Evolutionary conservation across 2,797 vertebrate genomes (phyloP).

Genomic region (Eurystomus glaucurus): DNA sequence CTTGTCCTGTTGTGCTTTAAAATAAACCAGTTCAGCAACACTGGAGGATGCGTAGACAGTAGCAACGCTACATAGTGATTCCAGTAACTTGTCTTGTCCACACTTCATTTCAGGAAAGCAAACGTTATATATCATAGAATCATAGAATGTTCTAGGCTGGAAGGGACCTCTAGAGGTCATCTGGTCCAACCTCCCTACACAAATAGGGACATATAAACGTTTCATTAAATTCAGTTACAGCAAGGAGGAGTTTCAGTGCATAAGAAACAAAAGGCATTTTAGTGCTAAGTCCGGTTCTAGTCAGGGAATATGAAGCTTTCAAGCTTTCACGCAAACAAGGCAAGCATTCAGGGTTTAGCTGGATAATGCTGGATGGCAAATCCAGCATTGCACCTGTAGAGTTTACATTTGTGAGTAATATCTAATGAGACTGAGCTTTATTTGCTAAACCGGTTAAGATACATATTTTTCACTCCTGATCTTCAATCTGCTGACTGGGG

Average conservation of each 20-base stretch:
- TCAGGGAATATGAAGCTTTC: not conserved
- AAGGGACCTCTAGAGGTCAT: too few species aligned
- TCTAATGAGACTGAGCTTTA: not conserved
- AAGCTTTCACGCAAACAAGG: not conserved
- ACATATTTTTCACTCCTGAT: not conserved
- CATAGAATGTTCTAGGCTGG: too few species aligned
- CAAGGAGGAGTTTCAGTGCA: not conserved
- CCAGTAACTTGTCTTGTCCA: not conserved
- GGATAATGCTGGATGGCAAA: not conserved
- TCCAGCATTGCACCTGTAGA: fast-evolving
- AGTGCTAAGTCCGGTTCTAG: not conserved
- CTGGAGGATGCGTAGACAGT: not conserved
- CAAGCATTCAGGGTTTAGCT: not conserved
- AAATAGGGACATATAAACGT: not conserved
- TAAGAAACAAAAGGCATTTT: not conserved
- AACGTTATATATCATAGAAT: not conserved
- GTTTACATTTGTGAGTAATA: not conserved
- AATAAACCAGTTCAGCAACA: not conserved
- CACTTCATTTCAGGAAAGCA: not conserved
- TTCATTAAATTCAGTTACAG: not conserved
- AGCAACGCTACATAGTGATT: not conserved
- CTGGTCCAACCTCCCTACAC: too few species aligned
- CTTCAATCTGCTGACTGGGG: not conserved
- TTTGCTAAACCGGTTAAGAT: not conserved
- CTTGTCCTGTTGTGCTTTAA: not conserved